These are phyloP conservation scores for Eurosta solidaginis DNA, from an alignment of 1,140 invertebrate species.

Conservation along the genomic window DNA sequence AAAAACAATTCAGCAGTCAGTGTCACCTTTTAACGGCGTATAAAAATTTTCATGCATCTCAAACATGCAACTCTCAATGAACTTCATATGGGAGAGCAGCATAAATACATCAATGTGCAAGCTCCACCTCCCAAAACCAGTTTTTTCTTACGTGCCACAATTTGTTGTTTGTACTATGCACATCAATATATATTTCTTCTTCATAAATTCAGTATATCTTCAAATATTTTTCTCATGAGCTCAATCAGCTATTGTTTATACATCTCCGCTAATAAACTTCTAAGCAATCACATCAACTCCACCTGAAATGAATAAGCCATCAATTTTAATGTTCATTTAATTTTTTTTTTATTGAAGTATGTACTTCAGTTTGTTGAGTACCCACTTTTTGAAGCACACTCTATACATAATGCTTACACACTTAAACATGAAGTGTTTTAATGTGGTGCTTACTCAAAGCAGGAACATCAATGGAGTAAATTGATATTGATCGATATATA, in stretches of 20 bases:
- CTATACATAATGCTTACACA: too few relatives aligned
- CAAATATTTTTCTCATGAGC: neutral
- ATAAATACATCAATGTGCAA: neutral
- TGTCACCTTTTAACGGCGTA: neutral
- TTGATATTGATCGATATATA: too few relatives aligned
- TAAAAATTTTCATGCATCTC: neutral
- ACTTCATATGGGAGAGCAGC: neutral
- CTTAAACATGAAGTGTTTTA: too few relatives aligned
- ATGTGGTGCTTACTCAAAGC: too few relatives aligned
- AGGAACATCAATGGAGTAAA: too few relatives aligned
- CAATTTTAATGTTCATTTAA: neutral
- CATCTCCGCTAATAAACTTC: neutral
- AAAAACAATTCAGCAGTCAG: too few relatives aligned
- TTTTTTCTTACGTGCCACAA: neutral
- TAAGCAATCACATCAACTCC: neutral
- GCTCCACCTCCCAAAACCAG: neutral
- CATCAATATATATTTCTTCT: neutral
- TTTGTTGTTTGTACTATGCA: neutral
- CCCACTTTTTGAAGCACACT: neutral
- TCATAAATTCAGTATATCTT: neutral
- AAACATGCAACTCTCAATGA: conserved; percentile 4
- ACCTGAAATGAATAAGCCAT: neutral
- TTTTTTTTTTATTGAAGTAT: neutral
- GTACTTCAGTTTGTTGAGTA: neutral
- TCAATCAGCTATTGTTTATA: neutral